Evolutionary conservation across 2,888 invertebrate genomes (phyloP), one percentile per base, ranked within the genome.

Genomic region (Lithosia quadra): DNA sequence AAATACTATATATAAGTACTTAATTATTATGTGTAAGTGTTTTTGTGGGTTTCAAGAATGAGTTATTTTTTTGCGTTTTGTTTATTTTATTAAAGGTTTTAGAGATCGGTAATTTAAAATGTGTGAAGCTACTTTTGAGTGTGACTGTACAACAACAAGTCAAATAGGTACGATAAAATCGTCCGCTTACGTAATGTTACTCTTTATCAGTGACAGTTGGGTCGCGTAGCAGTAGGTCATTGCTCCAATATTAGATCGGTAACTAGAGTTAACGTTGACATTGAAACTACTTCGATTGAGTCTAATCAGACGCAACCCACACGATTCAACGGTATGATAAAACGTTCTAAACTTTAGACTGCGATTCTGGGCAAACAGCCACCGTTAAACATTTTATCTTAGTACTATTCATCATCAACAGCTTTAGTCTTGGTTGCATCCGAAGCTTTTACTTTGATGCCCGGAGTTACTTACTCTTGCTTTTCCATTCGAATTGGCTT

Each of bases 161-260:
- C 22, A 49, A 56, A 58, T 58, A n/a, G n/a, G n/a, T n/a, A 34
- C 18, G 18, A 21, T 61, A 21, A 22, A 49, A 10, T 22, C 24
- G 39, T 60, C 21, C 33, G 34, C 22, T 36, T 60, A 53, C 43
- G 34, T 59, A 22, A 59, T 77, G 66, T 70, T 61, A 65, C 62
- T 63, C 57, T 69, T 75, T 72, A 73, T 72, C 67, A 58, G 60
- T 62, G 65, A 70, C 72, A 75, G 68, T 59, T 74, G 58, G 75
- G 78, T 80, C 78, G 78, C 57, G 67, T 67, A 68, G 21, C 68
- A 79, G 34, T 63, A 71, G 80, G 67, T 80, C 72, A 78, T 56
- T 73, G 73, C 62, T 56, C 75, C 60, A 18, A 43, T 62, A 24
- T 49, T n/a, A 21, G 21, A 65, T 53, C 21, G 64, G 65, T 55